A percentile compares a stretch with the other conserved stretches of the same genome.
Conservation (phyloP, 30 jellyfish, hydroid and myxozoan species). For the Rhopilema esculentum region DNA sequence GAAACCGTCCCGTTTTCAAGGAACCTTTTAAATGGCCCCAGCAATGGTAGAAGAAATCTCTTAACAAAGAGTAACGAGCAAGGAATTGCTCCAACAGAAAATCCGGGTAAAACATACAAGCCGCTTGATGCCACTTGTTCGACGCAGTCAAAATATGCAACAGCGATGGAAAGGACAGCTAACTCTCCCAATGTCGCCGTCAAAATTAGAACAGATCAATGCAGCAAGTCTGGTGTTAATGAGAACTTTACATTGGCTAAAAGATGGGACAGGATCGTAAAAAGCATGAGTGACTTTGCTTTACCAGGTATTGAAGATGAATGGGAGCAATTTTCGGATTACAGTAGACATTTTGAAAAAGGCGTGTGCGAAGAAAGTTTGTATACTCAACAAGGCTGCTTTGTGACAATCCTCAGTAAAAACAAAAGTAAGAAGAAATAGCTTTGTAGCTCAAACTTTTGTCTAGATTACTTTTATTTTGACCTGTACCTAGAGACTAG, state of each 20-base stretch:
- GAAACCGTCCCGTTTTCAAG: not conserved
- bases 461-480: too few species aligned
- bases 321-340: not conserved
- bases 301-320: not conserved
- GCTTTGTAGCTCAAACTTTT: too few species aligned
- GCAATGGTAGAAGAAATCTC: not conserved
- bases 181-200: not conserved
- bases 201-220: not conserved
- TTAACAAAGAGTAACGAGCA: too few species aligned
- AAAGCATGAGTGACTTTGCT: not conserved
- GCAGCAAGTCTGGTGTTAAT: not conserved
- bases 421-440: too few species aligned
- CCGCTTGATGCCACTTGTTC: not conserved
- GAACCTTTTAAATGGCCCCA: not conserved
- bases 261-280: not conserved
- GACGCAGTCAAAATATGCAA: not conserved
- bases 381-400: constrained; percentile 14
- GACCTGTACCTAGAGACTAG: too few species aligned
- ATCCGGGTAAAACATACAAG: not conserved
- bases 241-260: not conserved
- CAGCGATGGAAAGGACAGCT: not conserved
- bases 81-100: not conserved
- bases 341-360: not conserved
- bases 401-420: constrained; percentile 1
- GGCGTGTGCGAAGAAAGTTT: not conserved